These are phyloP conservation scores for Sander lucioperca DNA, from an alignment of 2,113 vertebrate species.

Conservation along the genomic window DNA sequence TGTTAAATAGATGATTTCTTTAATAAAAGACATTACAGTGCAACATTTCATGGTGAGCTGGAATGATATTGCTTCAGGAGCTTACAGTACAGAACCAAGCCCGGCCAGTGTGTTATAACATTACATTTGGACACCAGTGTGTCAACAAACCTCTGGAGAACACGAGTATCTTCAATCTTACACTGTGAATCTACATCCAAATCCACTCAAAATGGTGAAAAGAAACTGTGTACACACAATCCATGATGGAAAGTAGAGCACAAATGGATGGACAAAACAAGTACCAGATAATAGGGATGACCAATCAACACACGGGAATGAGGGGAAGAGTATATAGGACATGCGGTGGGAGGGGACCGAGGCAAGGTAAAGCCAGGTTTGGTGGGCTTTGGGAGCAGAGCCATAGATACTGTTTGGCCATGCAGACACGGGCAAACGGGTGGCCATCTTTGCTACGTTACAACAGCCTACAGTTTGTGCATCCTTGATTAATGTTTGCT, in stretches of 20 bases:
- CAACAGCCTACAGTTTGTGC: conserved; percentile 24
- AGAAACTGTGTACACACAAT: conserved; percentile 45
- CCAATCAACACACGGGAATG: conserved; percentile 25
- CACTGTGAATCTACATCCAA: conserved; percentile 59
- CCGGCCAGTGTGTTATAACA: conserved; percentile 27
- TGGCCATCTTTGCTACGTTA: conserved; percentile 32
- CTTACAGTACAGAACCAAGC: conserved; percentile 65
- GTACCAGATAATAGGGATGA: conserved; percentile 46
- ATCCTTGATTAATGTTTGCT: conserved; percentile 19
- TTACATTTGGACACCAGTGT: conserved; percentile 20
- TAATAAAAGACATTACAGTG: conserved; percentile 70
- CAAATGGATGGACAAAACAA: conserved; percentile 48
- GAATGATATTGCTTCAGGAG: conserved; percentile 69
- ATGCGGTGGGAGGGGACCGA: conserved; percentile 45
- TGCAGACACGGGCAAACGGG: too few relatives aligned
- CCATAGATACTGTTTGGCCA: conserved; percentile 34
- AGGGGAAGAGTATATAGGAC: conserved; percentile 30
- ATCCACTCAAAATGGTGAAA: conserved; percentile 45
- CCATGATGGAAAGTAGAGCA: conserved; percentile 44
- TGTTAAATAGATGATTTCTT: conserved; percentile 77
- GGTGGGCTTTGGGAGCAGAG: conserved; percentile 28
- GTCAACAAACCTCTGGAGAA: conserved; percentile 6
- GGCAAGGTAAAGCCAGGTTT: conserved; percentile 15
- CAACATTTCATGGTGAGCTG: conserved; percentile 65
- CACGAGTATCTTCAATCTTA: conserved; percentile 30